Percentiles rank a stretch among this genome's conserved stretches.
Conservation (phyloP, 2,797 vertebrate genomes). For the Acanthornis magna region DNA sequence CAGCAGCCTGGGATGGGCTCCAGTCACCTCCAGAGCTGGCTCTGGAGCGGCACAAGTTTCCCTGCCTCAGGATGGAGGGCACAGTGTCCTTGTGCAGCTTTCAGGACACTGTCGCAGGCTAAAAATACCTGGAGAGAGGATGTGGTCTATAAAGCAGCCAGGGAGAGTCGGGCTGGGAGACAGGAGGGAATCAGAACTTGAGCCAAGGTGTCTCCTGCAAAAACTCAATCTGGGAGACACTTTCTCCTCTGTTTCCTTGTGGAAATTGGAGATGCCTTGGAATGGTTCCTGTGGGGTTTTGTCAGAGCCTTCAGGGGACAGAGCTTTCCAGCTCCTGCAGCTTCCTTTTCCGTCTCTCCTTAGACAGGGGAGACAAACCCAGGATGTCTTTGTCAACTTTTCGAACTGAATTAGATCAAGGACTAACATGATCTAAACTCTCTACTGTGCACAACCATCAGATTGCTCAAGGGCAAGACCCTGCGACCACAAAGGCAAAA, state of each 20-base stretch:
- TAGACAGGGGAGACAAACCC: neutral
- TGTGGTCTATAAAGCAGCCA: neutral
- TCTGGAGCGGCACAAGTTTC: neutral
- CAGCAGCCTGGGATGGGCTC: neutral
- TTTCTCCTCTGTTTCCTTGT: neutral
- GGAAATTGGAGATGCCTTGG: neutral
- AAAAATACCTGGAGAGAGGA: neutral
- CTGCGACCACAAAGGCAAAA: neutral
- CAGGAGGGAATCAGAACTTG: neutral
- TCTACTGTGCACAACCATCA: rapidly evolving
- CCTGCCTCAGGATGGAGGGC: neutral
- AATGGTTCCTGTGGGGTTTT: neutral
- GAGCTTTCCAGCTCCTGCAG: neutral
- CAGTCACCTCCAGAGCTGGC: rapidly evolving
- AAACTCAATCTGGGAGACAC: neutral
- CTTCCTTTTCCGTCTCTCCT: neutral
- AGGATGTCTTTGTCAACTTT: neutral
- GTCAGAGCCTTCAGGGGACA: neutral
- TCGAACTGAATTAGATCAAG: neutral
- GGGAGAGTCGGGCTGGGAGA: neutral
- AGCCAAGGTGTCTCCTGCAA: neutral
- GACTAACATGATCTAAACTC: neutral
- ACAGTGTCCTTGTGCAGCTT: neutral
- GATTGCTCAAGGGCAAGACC: neutral
- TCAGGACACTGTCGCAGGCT: neutral